Base-by-base conservation (phyloP, 2,113 vertebrate species). In the Thunnus thynnus region DNA sequence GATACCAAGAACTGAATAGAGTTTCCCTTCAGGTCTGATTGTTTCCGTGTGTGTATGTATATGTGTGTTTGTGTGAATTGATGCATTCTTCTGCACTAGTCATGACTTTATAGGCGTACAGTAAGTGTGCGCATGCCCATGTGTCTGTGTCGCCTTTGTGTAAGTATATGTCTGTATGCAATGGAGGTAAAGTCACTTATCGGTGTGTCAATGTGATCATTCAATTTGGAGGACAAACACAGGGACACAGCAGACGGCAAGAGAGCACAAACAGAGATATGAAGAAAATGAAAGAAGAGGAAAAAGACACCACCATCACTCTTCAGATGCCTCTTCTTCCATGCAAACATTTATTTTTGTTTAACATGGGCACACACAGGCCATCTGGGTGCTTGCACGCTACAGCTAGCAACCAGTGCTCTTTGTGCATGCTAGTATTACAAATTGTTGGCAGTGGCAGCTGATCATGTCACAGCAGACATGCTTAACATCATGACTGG, bases 211-310 rank as follows among this genome's bases (percentile, higher is more conserved):
- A 16, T 61, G 82, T 70, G 75, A 85, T 90, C 77, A 72, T 78
- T 91, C 63, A 76, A 70, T 93, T 88, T 82, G 68, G 85, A 85
- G 88, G 86, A 82, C 86, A 89, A 89, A 88, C 81, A 82, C 13
- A 0, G 79, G 88, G 67, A 60, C 62, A 32, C 47, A 10, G 52
- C 17, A 65, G 47, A 85, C 51, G 72, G 60, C 18, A 51, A 20
- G 67, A 50, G 50, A 67, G n/a, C 30, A 64, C 63, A 16, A 22
- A 74, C 61, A 76, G 60, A 70, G 69, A 76, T 65, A 54, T 76
- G 44, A 76, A 36, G 41, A 47, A 62, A 82, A 74, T 55, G 75
- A 72, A 67, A 46, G 32, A 46, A 51, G 54, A 56, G 56, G 56
- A 62, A 64, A 75, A 88, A 70, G 22, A 69, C 55, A 18, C 50